Evolutionary conservation across 2,113 vertebrate genomes (phyloP).

Genomic region (Toxotes chatareus): DNA sequence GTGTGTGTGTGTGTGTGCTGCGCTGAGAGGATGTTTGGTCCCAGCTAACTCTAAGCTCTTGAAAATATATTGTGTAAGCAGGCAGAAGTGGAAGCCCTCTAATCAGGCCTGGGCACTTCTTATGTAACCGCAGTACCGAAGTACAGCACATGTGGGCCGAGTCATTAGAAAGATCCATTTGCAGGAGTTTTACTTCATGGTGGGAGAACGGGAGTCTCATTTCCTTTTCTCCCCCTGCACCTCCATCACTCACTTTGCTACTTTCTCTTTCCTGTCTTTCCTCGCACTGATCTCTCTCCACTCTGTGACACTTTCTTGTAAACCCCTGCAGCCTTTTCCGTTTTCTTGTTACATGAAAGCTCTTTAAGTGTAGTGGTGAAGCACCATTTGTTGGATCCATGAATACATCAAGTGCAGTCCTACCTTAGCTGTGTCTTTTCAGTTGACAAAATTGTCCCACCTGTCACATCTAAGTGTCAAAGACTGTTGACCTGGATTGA

Average conservation of each 20-base stretch:
- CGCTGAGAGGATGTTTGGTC: slow-evolving; percentile 20
- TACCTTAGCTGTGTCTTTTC: background rate
- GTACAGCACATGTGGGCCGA: background rate
- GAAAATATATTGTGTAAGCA: slow-evolving; percentile 32
- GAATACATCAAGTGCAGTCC: background rate
- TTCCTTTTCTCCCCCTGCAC: slow-evolving; percentile 2
- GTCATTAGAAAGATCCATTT: slow-evolving; percentile 28
- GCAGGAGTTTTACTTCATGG: slow-evolving; percentile 13
- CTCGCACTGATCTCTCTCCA: background rate
- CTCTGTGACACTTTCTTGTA: slow-evolving; percentile 28
- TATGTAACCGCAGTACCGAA: slow-evolving; percentile 10
- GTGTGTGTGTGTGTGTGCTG: slow-evolving; percentile 13
- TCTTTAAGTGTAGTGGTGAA: slow-evolving; percentile 15
- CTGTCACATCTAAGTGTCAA: slow-evolving; percentile 1
- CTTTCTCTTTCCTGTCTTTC: slow-evolving; percentile 1
- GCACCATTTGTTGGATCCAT: background rate
- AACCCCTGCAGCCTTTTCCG: slow-evolving; percentile 19
- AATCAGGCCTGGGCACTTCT: slow-evolving; percentile 6
- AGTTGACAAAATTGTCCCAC: slow-evolving; percentile 5
- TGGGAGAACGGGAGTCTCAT: slow-evolving; percentile 4
- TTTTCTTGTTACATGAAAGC: slow-evolving; percentile 17
- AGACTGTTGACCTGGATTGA: background rate
- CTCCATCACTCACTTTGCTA: slow-evolving; percentile 20
- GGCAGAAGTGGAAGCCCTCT: slow-evolving; percentile 16
- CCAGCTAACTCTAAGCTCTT: background rate